phyloP scores from a whole-genome alignment of 2,797 vertebrate genomes.

The Halcyon smyrnensis region DNA sequence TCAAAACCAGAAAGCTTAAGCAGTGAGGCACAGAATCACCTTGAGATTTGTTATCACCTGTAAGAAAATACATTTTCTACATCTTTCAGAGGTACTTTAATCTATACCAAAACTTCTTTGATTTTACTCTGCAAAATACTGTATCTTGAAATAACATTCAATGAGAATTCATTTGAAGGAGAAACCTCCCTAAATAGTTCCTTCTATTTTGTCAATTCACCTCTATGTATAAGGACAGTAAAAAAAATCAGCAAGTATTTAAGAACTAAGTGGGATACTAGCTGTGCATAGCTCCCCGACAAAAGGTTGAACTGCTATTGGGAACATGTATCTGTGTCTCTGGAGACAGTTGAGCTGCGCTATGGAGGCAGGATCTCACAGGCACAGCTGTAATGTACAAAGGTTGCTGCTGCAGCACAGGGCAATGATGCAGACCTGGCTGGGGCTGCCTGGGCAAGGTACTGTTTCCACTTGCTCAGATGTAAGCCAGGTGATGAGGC shows the following conservation, averaged over 20 bases:
- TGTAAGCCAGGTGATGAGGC: accelerated
- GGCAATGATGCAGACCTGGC: neutral
- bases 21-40: neutral
- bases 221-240: neutral
- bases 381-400: accelerated
- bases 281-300: neutral
- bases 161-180: neutral
- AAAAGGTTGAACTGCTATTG: neutral
- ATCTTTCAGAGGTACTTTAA: neutral
- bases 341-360: neutral
- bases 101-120: neutral
- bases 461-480: neutral
- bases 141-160: neutral
- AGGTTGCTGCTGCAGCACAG: neutral
- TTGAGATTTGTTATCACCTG: neutral
- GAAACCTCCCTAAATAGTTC: neutral
- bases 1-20: neutral
- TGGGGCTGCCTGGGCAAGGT: neutral
- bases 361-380: neutral
- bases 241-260: neutral
- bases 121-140: neutral
- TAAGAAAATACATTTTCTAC: neutral
- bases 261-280: neutral
- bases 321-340: neutral
- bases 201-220: neutral